Conservation (phyloP, 2,888 invertebrate genomes). For the Noctua fimbriata region DNA sequence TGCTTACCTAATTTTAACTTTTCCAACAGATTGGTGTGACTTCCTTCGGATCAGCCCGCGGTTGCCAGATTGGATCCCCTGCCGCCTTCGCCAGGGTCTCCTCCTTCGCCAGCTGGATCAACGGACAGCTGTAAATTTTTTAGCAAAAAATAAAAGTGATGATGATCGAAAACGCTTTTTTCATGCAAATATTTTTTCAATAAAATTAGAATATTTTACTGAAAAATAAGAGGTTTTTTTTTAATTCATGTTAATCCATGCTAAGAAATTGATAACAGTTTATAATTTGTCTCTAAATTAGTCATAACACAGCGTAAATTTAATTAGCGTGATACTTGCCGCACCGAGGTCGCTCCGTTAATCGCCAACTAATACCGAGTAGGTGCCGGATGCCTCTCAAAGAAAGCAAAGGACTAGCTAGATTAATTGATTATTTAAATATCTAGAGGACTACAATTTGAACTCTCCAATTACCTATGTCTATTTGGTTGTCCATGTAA, state of each 20-base stretch:
- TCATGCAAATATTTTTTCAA: neutral
- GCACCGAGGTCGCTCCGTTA: constrained; percentile 68
- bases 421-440: neutral
- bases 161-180: neutral
- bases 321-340: constrained; percentile 86
- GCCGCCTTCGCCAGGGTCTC: constrained; percentile 73
- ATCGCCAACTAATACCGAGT: constrained; percentile 67
- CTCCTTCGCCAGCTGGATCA: constrained; percentile 66
- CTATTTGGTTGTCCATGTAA: neutral
- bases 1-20: neutral
- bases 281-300: too few relatives aligned
- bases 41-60: constrained; percentile 72
- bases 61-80: constrained; percentile 70
- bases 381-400: constrained; percentile 22
- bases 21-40: constrained; percentile 73
- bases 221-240: neutral
- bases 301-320: constrained; percentile 84
- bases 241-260: neutral
- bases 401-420: constrained; percentile 16
- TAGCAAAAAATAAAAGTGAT: neutral
- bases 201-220: neutral
- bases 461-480: neutral
- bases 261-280: too few relatives aligned
- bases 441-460: neutral
- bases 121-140: constrained; percentile 29